Evolutionary conservation across 2,888 invertebrate genomes (phyloP), one percentile per base, ranked within the genome.

Genomic region (Kryphioiulus occultus): DNA sequence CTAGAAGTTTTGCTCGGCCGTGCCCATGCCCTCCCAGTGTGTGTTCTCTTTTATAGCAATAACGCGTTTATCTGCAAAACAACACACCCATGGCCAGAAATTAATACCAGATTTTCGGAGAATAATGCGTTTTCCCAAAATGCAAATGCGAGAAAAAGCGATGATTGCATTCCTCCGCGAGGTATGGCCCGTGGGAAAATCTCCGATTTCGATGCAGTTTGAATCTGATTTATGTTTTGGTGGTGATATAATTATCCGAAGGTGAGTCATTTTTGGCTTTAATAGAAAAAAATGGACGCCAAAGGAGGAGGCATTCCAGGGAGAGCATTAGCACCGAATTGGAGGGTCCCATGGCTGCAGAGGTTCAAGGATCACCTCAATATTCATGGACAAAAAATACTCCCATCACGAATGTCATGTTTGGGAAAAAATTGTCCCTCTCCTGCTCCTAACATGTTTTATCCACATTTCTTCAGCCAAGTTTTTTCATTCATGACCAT

Each of bases 171-270:
- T 68, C 68, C 68, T n/a, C 22, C 10, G 22, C 5, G 22, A 5
- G 47, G 47, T 19, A 47, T 17, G 59, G 68, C 68, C 10, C 68
- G 68, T 68, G 68, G 68, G 68, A 68, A 68, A 68, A 9, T 12
- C 9, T 26, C 4, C 9, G 26, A 68, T 68, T 68, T 10, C n/a
- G 26, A 68, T n/a, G 68, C 22, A 26, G 1, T 68, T 22, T 68
- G 68, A 68, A 68, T 26, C 68, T 68, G 68, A 68, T 68, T 68
- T 68, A 68, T 68, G 26, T 26, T 26, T 10, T 5, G 26, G 12
- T 26, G 68, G 68, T 68, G 68, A 68, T 68, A 68, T 68, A 68
- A 68, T 68, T 68, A 68, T 68, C 68, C 26, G 68, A 68, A 68
- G 68, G 68, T 53, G 68, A 68, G 68, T 68, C 68, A 68, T 68